Percentiles rank a stretch among this genome's conserved stretches.
Evolutionary conservation across 2,888 invertebrate species (phyloP).

Genomic region (Eretmocerus hayati): DNA sequence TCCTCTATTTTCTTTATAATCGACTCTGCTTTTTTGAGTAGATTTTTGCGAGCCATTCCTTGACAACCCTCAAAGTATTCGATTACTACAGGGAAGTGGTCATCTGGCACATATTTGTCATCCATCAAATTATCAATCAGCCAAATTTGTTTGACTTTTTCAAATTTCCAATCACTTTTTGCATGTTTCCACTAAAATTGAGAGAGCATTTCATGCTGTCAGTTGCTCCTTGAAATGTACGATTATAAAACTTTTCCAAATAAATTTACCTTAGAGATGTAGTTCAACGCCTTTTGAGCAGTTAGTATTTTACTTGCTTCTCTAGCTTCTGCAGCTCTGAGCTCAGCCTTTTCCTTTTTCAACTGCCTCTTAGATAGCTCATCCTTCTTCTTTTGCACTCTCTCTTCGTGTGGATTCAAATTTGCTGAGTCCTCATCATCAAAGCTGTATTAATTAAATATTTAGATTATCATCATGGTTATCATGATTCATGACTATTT

Average conservation of each 20-base stretch:
- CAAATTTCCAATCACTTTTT: constrained; percentile 69
- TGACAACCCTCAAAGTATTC: constrained; percentile 66
- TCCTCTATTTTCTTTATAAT: constrained; percentile 59
- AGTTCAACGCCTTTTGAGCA: constrained; percentile 58
- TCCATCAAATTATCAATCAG: constrained; percentile 64
- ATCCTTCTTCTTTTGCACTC: constrained; percentile 32
- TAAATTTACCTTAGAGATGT: constrained; percentile 50
- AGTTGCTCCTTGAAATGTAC: too few species aligned
- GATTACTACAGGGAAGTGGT: constrained; percentile 59
- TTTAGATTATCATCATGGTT: background rate
- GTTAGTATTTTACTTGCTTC: constrained; percentile 52
- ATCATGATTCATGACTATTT: background rate
- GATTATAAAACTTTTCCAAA: background rate
- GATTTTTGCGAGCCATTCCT: constrained; percentile 58
- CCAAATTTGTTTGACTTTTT: constrained; percentile 72
- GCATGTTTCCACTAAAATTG: constrained; percentile 62
- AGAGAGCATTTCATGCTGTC: too few species aligned
- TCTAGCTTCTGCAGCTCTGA: constrained; percentile 53
- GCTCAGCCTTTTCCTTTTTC: constrained; percentile 58
- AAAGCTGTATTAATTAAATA: too few species aligned
- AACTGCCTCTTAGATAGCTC: constrained; percentile 59
- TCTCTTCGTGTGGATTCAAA: too few species aligned
- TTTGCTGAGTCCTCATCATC: too few species aligned
- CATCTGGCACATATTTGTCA: constrained; percentile 53
- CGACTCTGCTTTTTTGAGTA: constrained; percentile 59